Conservation (phyloP, 2,113 vertebrate species). For the Ascaphus truei region DNA sequence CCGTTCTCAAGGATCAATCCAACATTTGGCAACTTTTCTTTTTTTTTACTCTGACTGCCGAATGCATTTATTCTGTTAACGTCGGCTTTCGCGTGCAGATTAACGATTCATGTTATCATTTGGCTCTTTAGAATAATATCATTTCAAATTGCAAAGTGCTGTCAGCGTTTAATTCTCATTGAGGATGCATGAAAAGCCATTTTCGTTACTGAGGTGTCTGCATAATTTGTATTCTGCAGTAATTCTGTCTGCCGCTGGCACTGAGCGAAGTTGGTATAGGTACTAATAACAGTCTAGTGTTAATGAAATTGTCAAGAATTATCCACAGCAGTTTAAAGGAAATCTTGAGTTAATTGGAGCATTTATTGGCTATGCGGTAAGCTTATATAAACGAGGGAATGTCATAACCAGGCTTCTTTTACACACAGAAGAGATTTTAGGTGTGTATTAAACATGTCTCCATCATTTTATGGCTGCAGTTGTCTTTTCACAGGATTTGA, state of each 20-base stretch:
- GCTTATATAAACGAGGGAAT: conserved; percentile 25
- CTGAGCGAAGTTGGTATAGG: conserved; percentile 35
- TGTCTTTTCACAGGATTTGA: not conserved
- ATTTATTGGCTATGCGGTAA: conserved; percentile 31
- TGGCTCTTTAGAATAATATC: conserved; percentile 37
- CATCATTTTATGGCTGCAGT: not conserved
- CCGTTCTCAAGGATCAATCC: not conserved
- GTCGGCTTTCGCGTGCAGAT: conserved; percentile 28
- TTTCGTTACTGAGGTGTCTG: conserved; percentile 32
- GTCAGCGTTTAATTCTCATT: conserved; percentile 36
- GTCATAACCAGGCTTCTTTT: conserved; percentile 10
- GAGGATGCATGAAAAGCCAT: conserved; percentile 34
- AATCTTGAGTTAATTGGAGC: conserved; percentile 37
- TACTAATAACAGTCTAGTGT: conserved; percentile 37
- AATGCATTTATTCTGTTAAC: not conserved
- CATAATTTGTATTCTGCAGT: conserved; percentile 35
- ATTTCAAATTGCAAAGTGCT: conserved; percentile 38
- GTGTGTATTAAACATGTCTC: not conserved
- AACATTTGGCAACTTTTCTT: not conserved
- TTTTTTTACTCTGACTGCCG: not conserved
- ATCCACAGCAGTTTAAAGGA: conserved; percentile 37
- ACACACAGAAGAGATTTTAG: conserved; percentile 14
- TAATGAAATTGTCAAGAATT: conserved; percentile 38
- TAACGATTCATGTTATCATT: conserved; percentile 31
- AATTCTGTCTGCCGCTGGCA: conserved; percentile 34